Evolutionary conservation across 2,888 invertebrate genomes (phyloP), one percentile per base, ranked within the genome.

Genomic region (Chrysotoxum bicinctum): DNA sequence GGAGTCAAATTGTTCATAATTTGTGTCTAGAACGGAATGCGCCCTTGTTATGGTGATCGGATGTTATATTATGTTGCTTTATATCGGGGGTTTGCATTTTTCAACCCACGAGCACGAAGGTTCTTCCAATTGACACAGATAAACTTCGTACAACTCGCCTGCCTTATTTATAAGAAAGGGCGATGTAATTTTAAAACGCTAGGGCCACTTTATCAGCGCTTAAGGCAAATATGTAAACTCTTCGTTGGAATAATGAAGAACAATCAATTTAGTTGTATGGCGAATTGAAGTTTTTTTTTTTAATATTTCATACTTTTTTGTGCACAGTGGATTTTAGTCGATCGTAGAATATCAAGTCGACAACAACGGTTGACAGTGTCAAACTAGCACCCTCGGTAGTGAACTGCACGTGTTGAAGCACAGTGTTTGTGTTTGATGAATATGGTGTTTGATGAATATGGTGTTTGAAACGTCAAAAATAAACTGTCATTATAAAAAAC

Each of bases 241-340:
- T 56, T 26, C 21, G 60, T 32, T 52, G 66, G 48, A 72, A 45
- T 79, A 79, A 80, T 77, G 58, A 56, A 80, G 81, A 85, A 85
- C 85, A 85, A 85, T 85, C 81, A 81, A 85, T 85, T 85, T 69
- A 69, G 54, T 85, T 85, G 85, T 85, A 64, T 81, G 69, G 85
- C 85, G 69, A 85, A 77, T 73, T 69, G 30, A 16, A 62, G 21
- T 68, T 60, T 48, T 37, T 73, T 78, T 50, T 78, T 62, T 66
- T 56, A 70, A 66, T 50, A 50, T 66, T 72, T 76, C 37, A 54
- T 66, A 73, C 60, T 35, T 75, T 58, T 74, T 76, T 81, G 45
- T 75, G 69, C 30, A 52, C 76, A 50, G 37, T 35, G 23, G 26
- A 26, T 73, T 80, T 85, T 73, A 85, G 85, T 85, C 81, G 85